phyloP scores from a whole-genome alignment of 2,888 invertebrate species.

The Sinodicranocentrus sp. region DNA sequence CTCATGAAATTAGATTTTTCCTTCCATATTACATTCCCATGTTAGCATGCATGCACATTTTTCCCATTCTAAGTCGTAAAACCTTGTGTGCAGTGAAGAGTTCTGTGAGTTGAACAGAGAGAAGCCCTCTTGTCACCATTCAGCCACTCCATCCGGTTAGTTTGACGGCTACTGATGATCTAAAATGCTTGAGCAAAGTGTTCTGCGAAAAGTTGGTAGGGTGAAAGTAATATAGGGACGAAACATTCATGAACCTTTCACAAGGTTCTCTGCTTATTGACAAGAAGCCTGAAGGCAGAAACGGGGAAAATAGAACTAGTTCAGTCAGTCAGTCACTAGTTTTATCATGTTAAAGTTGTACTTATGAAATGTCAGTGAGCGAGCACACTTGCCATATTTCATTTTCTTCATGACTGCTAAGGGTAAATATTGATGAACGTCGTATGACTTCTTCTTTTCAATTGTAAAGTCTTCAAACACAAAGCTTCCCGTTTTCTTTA shows the following conservation, averaged over 20 bases:
- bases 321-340: slow-evolving; percentile 3
- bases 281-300: background rate
- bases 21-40: background rate
- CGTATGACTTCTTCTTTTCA: too few relatives aligned
- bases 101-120: background rate
- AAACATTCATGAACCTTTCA: too few relatives aligned
- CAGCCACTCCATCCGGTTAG: background rate
- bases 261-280: too few relatives aligned
- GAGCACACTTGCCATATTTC: background rate
- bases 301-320: slow-evolving; percentile 1
- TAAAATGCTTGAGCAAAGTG: too few relatives aligned
- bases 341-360: background rate
- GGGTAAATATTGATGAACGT: too few relatives aligned
- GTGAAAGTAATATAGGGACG: too few relatives aligned
- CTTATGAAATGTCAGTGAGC: background rate
- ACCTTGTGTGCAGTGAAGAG: background rate
- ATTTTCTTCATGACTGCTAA: too few relatives aligned
- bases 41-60: background rate
- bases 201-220: too few relatives aligned
- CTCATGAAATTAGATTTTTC: slow-evolving; percentile 20
- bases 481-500: too few relatives aligned
- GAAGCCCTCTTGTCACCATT: slow-evolving; percentile 5
- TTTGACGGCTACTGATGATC: too few relatives aligned
- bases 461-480: too few relatives aligned
- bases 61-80: too few relatives aligned